Conservation (phyloP, 2,797 vertebrate species). For the Netta rufina region DNA sequence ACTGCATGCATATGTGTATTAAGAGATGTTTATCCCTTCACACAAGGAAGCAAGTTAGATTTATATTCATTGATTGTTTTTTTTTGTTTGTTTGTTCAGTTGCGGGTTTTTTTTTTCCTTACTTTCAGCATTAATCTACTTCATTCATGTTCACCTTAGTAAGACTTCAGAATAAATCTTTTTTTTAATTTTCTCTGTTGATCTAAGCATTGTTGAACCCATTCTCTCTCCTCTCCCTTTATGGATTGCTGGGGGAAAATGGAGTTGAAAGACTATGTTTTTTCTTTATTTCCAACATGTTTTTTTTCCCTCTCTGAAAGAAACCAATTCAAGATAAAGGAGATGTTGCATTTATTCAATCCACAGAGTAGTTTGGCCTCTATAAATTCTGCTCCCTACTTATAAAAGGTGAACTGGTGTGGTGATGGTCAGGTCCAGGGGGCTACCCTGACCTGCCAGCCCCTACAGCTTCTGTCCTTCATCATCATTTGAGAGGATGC, state of each 20-base stretch:
- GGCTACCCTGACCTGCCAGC: background rate
- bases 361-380: background rate
- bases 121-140: background rate
- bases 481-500: fast-evolving
- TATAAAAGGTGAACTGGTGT: background rate
- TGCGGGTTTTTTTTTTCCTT: background rate
- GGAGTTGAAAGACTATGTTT: background rate
- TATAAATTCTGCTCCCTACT: background rate
- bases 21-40: background rate
- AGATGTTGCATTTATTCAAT: background rate
- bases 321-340: background rate
- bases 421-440: background rate
- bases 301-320: background rate
- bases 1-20: background rate
- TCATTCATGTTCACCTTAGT: background rate
- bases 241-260: background rate
- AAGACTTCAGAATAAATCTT: background rate
- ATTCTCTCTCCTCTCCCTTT: background rate
- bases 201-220: background rate
- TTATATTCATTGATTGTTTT: background rate
- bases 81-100: background rate
- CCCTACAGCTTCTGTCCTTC: background rate
- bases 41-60: background rate
- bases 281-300: background rate
- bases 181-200: background rate